Base-by-base conservation (phyloP, 1,140 invertebrate species). In the Scaptomyza hsui region DNA sequence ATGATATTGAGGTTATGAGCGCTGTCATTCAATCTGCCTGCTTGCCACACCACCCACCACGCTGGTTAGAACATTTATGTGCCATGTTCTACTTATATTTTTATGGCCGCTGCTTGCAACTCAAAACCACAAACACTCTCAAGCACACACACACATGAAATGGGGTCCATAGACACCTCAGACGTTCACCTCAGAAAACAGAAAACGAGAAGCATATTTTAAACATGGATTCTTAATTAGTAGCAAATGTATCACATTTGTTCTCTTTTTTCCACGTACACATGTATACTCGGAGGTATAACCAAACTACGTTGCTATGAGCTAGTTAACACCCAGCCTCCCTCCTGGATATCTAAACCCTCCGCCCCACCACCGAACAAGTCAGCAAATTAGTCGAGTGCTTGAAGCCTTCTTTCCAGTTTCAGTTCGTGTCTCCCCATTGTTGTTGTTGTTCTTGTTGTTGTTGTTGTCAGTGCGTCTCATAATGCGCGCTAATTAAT, bases 201-300 rank as follows among this genome's bases (percentile, higher is more conserved):
- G 75, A 65, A 29, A 29, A 79, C 53, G 56, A 62, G 73, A 41
- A 80, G 79, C 65, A 90, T 81, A 80, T 90, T 76, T 88, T 63
- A 90, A 90, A 90, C 89, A 90, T 89, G 89, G 83, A 86, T 90
- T 90, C 75, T 90, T 90, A 90, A 90, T 90, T 90, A 90, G 89
- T 76, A 78, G 75, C 70, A 77, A 86, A 73, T 90, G 88, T 90
- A 89, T 75, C 75, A 75, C 64, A 75, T 88, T 79, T 80, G 62
- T 61, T 65, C 65, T n/a, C 4, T 72, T 70, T 71, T 47, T 71
- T 61, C 76, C 64, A 67, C 63, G 78, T 61, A 60, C 78, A 57
- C 65, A 76, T 64, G 60, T 70, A 72, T 72, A 41, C 41, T 12
- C 53, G 42, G 44, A 51, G 68, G 61, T 39, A 45, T 65, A 45